Evolutionary conservation across 1,140 invertebrate genomes (phyloP).

Genomic region (Globodera rostochiensis): DNA sequence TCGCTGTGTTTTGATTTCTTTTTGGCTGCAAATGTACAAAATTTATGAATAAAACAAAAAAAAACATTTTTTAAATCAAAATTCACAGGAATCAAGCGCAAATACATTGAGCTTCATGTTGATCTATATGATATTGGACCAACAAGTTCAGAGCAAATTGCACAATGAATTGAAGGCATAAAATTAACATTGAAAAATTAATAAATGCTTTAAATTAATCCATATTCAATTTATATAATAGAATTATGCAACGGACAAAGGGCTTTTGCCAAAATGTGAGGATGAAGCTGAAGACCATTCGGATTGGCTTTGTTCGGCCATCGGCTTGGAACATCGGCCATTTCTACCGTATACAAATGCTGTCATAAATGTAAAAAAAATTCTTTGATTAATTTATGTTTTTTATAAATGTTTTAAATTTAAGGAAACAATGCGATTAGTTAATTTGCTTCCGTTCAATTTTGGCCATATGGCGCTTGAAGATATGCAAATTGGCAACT

Average conservation of each 20-base stretch:
- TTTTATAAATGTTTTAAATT: background rate
- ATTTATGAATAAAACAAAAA: background rate
- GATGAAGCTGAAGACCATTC: background rate
- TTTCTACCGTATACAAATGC: constrained; percentile 26
- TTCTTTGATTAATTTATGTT: background rate
- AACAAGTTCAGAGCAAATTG: constrained; percentile 12
- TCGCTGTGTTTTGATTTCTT: constrained; percentile 21
- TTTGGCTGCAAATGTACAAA: constrained; percentile 6
- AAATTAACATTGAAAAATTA: too few species aligned
- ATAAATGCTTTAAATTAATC: too few species aligned
- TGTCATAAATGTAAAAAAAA: constrained; percentile 21
- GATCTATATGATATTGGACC: constrained; percentile 26
- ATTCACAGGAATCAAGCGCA: background rate
- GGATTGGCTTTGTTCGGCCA: constrained; percentile 19
- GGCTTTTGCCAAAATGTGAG: constrained; percentile 1
- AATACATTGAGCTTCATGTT: background rate
- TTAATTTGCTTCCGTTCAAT: constrained; percentile 20
- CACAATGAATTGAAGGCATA: constrained; percentile 30
- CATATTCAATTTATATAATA: background rate
- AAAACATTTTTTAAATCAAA: too few species aligned
- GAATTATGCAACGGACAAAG: constrained; percentile 13
- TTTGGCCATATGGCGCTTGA: constrained; percentile 13
- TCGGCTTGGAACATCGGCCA: constrained; percentile 23
- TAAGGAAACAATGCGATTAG: constrained; percentile 18
- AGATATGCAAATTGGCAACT: constrained; percentile 9